Evolutionary conservation across 2,113 vertebrate genomes (phyloP), one percentile per base, ranked within the genome.

Genomic region (Chroicocephalus ridibundus): DNA sequence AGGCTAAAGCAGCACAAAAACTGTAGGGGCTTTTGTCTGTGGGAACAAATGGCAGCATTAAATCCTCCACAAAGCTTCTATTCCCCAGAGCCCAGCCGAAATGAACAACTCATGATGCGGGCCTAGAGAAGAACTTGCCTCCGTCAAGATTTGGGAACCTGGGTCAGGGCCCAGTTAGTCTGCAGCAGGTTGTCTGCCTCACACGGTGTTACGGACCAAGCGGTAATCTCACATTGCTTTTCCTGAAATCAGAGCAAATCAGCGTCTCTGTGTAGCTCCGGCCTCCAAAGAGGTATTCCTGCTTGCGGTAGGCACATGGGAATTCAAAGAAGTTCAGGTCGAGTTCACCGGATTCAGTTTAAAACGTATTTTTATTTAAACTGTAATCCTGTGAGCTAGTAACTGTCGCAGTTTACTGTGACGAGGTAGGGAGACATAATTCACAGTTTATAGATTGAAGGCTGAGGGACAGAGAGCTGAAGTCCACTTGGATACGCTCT

Each of bases 331-430:
- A 92, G 88, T 95, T 95, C 89, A 92, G n/a, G n/a, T 9, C 17
- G 79, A 94, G 92, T 90, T 96, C 82, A 87, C n/a, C 0, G 13
- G 72, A 76, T 89, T 90, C 54, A 42, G 40, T 69, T 94, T 85
- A 60, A 90, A 94, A 72, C 16, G 52, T 46, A 81, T 81, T 92
- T 92, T 81, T 55, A 81, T 81, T 95, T 81, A 71, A 95, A 66
- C 36, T 64, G 82, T 72, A 92, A 96, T 86, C 88, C 84, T 76
- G 61, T 52, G 84, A 88, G 93, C 70, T 69, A 82, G 51, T 31
- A 89, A 93, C 84, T 93, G 85, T 76, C 93, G 89, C 85, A 89
- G 57, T 27, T 81, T 27, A 9, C 84, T 31, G 51, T 75, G 93
- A 78, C 52, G 76, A 89, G 71, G 84, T 9, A 93, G 66, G 81